phyloP scores from a whole-genome alignment of 2,797 vertebrate genomes.

The Semotilus atromaculatus region DNA sequence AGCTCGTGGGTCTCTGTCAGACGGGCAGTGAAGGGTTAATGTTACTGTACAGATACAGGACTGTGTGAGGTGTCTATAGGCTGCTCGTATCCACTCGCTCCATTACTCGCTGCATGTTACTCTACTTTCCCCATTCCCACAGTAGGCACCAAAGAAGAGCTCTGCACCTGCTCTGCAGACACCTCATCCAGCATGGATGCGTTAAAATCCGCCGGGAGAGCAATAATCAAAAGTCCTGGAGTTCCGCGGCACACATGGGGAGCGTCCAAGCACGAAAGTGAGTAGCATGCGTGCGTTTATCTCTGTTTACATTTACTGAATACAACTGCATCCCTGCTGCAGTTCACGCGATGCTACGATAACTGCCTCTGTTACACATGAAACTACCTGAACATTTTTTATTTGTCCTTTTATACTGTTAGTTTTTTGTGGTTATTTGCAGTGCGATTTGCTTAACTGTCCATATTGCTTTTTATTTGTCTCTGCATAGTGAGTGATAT shows the following conservation, averaged over 20 bases:
- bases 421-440: neutral
- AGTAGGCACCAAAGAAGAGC: slow-evolving; percentile 35
- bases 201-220: slow-evolving; percentile 87
- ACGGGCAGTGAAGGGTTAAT: slow-evolving; percentile 50
- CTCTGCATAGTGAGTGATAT: neutral
- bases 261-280: slow-evolving; percentile 87
- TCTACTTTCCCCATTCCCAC: slow-evolving; percentile 6
- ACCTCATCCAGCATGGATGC: slow-evolving; percentile 82
- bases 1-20: slow-evolving; percentile 2
- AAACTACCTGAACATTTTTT: neutral
- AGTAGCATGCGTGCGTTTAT: slow-evolving; percentile 61
- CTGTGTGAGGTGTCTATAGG: slow-evolving; percentile 20
- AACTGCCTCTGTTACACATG: neutral
- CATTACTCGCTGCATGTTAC: neutral
- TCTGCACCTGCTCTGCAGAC: slow-evolving; percentile 67
- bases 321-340: slow-evolving; percentile 9
- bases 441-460: neutral
- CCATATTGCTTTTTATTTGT: neutral
- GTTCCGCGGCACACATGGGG: slow-evolving; percentile 87
- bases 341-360: neutral
- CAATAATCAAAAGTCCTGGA: slow-evolving; percentile 89
- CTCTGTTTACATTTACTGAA: slow-evolving; percentile 21
- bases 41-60: slow-evolving; percentile 32
- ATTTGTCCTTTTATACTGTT: neutral
- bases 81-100: slow-evolving; percentile 16